Evolutionary conservation across 1,140 invertebrate species (phyloP).

Genomic region (Cotesia glomerata): DNA sequence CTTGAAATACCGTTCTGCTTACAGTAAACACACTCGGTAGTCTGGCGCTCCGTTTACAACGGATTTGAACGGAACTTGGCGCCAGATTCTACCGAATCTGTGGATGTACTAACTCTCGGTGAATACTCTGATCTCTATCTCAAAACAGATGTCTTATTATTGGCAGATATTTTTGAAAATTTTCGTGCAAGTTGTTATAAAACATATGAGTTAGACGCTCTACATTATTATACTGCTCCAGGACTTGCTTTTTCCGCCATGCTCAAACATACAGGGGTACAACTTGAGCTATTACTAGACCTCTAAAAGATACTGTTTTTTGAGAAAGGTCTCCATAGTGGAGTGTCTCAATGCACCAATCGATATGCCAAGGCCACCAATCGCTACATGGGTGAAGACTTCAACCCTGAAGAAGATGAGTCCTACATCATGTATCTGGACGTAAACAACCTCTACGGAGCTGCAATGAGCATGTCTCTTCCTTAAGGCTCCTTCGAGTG

Average conservation of each 20-base stretch:
- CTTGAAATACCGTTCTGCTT: too few species aligned
- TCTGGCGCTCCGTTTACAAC: too few species aligned
- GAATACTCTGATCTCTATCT: not conserved
- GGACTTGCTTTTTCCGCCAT: conserved; percentile 49
- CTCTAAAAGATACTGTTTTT: too few species aligned
- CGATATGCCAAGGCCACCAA: conserved; percentile 60
- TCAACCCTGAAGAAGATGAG: conserved; percentile 47
- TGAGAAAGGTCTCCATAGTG: too few species aligned
- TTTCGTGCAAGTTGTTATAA: conserved; percentile 40
- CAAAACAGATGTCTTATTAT: not conserved
- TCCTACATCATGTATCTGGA: conserved; percentile 62
- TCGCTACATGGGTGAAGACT: conserved; percentile 51
- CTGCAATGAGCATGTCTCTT: too few species aligned
- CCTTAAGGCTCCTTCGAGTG: too few species aligned
- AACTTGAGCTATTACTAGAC: conserved; percentile 18
- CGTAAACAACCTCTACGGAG: conserved; percentile 66
- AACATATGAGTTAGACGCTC: not conserved
- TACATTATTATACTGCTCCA: conserved; percentile 52
- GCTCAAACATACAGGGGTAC: conserved; percentile 50
- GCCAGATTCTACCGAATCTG: too few species aligned
- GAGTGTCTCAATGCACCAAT: conserved; percentile 45
- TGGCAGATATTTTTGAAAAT: conserved; percentile 62
- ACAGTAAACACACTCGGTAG: too few species aligned
- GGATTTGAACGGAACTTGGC: too few species aligned
- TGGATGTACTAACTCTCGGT: conserved; percentile 24